Evolutionary conservation across 2,888 invertebrate genomes (phyloP).

Genomic region (Latrodectus elegans): DNA sequence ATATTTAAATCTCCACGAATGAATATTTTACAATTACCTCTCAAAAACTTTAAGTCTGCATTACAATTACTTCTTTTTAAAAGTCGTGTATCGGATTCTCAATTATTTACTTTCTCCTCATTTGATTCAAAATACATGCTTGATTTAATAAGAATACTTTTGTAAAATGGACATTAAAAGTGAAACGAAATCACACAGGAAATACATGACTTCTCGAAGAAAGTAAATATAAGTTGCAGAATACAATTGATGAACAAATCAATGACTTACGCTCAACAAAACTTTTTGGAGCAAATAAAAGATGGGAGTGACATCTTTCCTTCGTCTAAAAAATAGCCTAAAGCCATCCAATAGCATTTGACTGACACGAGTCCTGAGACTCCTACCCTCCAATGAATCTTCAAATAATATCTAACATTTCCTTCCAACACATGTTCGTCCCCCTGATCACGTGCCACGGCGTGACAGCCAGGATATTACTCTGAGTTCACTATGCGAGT

Average conservation of each 20-base stretch:
- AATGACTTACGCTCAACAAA: neutral
- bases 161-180: too few relatives aligned
- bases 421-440: constrained; percentile 10
- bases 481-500: neutral
- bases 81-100: too few relatives aligned
- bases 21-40: too few relatives aligned
- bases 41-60: too few relatives aligned
- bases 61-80: too few relatives aligned
- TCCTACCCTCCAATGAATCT: neutral
- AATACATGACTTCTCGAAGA: neutral
- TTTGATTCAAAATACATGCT: too few relatives aligned
- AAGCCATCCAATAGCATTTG: constrained; percentile 1
- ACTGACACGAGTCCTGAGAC: constrained; percentile 14
- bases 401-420: constrained; percentile 3
- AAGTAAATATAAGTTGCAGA: neutral
- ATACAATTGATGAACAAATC: neutral
- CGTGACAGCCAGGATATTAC: constrained; percentile 29
- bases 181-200: too few relatives aligned
- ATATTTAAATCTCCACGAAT: too few relatives aligned
- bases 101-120: too few relatives aligned
- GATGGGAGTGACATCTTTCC: neutral
- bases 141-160: too few relatives aligned
- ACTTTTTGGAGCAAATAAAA: neutral
- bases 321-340: neutral
- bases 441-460: neutral